Evolutionary conservation across 35 echinoderm and acorn worm species (phyloP), one percentile per base, ranked within the genome.

Genomic region (Chiridota heheva): DNA sequence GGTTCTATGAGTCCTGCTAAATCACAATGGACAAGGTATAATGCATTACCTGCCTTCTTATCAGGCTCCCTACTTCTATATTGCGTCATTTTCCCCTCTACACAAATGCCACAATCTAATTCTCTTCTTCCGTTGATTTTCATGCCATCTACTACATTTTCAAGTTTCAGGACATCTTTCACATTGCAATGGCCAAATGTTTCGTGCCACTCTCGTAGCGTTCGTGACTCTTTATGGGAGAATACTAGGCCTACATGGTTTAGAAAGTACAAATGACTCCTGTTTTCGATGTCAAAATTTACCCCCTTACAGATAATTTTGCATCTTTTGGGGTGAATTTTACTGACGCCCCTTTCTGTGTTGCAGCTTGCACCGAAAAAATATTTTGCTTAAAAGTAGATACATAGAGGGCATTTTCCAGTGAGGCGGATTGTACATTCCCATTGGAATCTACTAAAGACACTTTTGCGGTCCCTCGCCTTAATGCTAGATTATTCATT

Each of bases 21-120:
- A 45, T 89, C 78, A 44, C 58, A 81, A 28, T 63, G 69, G 2
- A 82, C 36, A 7, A 82, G 48, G 8, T 82, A 76, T 18, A 81
- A 25, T n/a, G 22, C 27, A 1, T 51, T n/a, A 18, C 7, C 26
- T 32, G 77, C 76, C 4, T 44, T 48, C 24, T 64, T n/a, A 72
- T 82, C 76, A 25, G 86, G 77, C 20, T 16, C 65, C 44, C 69
- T 81, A 39, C 82, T 82, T 73, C 48, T 60, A 7, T 28, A 26
- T 15, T 88, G 64, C 45, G 67, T 72, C 47, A 81, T 71, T 73
- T 88, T 88, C 12, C 86, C 76, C 59, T 81, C 48, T 12, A 65
- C 74, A 49, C 77, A 89, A 2, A 48, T 38, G 13, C 24, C 36
- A 81, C 86, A 88, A 49, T 70, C 44, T 25, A 84, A 57, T 24